Percentiles rank a stretch among this genome's conserved stretches.
phyloP scores from a whole-genome alignment of 2,797 vertebrate genomes.

The Bradypodion pumilum region DNA sequence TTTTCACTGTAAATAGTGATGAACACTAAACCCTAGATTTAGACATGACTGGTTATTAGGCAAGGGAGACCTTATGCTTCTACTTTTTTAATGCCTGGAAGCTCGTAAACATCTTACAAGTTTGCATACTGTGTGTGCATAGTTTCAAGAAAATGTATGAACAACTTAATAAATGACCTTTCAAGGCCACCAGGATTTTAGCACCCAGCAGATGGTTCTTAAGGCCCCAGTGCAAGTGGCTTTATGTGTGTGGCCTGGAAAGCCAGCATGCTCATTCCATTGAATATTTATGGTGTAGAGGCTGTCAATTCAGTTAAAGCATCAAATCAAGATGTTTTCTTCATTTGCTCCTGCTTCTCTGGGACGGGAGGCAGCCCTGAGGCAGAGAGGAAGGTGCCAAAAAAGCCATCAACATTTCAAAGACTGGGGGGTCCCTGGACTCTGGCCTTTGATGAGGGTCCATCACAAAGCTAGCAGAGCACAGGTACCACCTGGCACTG shows the following conservation, averaged over 20 bases:
- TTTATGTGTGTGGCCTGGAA: not conserved
- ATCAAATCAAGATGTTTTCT: conserved; percentile 42
- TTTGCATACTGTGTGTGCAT: not conserved
- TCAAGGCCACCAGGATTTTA: not conserved
- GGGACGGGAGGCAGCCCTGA: conserved; percentile 30
- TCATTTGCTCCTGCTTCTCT: conserved; percentile 40
- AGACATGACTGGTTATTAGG: too few species aligned
- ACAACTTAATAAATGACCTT: not conserved
- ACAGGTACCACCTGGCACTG: conserved; percentile 42
- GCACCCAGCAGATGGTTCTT: not conserved
- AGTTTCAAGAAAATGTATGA: not conserved
- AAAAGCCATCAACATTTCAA: conserved; percentile 53
- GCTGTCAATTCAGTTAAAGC: conserved; percentile 19
- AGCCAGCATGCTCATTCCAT: not conserved
- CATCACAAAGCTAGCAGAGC: conserved; percentile 22
- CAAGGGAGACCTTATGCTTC: too few species aligned
- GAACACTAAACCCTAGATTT: too few species aligned
- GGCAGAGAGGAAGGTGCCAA: conserved; percentile 60
- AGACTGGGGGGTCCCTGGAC: conserved; percentile 32
- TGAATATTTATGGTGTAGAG: not conserved
- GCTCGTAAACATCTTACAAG: not conserved
- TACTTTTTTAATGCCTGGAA: not conserved
- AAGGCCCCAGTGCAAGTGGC: not conserved
- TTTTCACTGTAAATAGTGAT: too few species aligned
- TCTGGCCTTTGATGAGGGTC: conserved; percentile 28